Evolutionary conservation across 2,888 invertebrate species (phyloP).

Genomic region (Laspeyria flexula): DNA sequence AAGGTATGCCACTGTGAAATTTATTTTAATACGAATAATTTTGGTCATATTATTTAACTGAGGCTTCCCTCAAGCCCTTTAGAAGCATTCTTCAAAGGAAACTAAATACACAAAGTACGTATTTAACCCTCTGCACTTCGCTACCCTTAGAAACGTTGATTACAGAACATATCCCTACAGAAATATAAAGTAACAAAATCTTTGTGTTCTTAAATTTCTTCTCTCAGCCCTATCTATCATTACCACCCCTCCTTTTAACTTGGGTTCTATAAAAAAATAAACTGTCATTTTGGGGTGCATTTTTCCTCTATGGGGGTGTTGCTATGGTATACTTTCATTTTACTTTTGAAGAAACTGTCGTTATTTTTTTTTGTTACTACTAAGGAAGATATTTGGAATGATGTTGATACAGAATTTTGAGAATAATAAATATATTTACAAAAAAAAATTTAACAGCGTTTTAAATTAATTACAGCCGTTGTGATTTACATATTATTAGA

Average conservation of each 20-base stretch:
- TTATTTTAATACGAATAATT: too few species aligned
- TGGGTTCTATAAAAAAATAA: slow-evolving; percentile 39
- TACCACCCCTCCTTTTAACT: slow-evolving; percentile 31
- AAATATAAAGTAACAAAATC: slow-evolving; percentile 40
- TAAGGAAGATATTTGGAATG: slow-evolving; percentile 19
- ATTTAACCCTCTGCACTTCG: slow-evolving; percentile 1
- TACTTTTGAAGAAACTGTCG: slow-evolving; percentile 17
- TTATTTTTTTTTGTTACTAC: slow-evolving; percentile 28
- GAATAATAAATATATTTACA: too few species aligned
- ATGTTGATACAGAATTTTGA: too few species aligned
- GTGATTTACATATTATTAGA: too few species aligned
- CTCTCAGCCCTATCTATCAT: slow-evolving; percentile 41
- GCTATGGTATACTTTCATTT: slow-evolving; percentile 10
- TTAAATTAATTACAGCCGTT: too few species aligned
- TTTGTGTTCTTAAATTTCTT: slow-evolving; percentile 40
- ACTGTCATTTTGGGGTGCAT: slow-evolving; percentile 43
- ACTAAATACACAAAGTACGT: not conserved
- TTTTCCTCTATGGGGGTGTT: slow-evolving; percentile 18
- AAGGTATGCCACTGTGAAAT: too few species aligned
- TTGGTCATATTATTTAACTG: too few species aligned
- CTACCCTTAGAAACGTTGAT: slow-evolving; percentile 21
- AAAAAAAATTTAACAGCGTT: too few species aligned
- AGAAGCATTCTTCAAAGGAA: too few species aligned
- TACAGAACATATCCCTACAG: slow-evolving; percentile 31
- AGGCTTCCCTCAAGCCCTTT: too few species aligned